These are phyloP conservation scores for Forbesichthys agassizii DNA, from an alignment of 2,113 vertebrate genomes.

Conservation along the genomic window DNA sequence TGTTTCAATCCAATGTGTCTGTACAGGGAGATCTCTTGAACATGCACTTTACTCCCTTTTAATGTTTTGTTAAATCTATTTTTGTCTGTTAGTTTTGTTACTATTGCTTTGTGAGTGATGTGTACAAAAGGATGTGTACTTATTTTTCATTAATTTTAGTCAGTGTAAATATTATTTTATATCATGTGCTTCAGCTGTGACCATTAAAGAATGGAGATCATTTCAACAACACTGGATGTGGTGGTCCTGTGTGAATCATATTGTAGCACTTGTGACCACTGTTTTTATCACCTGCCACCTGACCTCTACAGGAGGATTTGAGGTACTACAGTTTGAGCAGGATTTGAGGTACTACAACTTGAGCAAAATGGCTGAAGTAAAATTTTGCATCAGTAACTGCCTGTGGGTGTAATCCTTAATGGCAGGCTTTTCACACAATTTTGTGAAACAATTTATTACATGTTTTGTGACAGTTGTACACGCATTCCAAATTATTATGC, in stretches of 20 bases:
- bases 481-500: too few species aligned
- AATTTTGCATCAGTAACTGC: too few species aligned
- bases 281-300: neutral
- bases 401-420: too few species aligned
- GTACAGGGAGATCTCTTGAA: slow-evolving; percentile 85
- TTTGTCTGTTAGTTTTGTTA: slow-evolving; percentile 53
- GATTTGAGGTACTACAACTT: too few species aligned
- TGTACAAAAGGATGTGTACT: slow-evolving; percentile 37
- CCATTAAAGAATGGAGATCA: slow-evolving; percentile 72
- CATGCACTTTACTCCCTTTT: slow-evolving; percentile 94
- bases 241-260: slow-evolving; percentile 13
- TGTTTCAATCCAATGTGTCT: slow-evolving; percentile 53
- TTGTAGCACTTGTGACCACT: neutral
- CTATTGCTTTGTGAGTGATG: slow-evolving; percentile 52
- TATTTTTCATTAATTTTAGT: slow-evolving; percentile 57
- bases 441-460: too few species aligned
- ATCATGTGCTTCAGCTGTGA: slow-evolving; percentile 78
- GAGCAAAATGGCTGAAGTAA: too few species aligned
- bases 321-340: too few species aligned
- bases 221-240: slow-evolving; percentile 3
- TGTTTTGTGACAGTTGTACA: too few species aligned
- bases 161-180: slow-evolving; percentile 75
- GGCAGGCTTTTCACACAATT: too few species aligned
- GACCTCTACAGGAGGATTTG: too few species aligned
- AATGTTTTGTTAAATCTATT: slow-evolving; percentile 39